Conservation (phyloP, 2,888 invertebrate species). For the Stramonita haemastoma region DNA sequence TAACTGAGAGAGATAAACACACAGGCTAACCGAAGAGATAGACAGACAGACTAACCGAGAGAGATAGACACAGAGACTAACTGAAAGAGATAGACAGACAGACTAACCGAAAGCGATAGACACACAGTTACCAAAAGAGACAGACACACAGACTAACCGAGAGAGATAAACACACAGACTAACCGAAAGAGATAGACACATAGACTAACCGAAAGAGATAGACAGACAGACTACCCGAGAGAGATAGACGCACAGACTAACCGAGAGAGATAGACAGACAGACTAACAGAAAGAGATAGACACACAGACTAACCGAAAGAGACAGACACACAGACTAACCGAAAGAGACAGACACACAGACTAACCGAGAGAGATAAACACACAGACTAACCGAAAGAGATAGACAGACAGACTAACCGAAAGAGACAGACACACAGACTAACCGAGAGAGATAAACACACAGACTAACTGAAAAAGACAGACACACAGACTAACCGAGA, state of each 20-base stretch:
- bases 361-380: too few relatives aligned
- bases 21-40: too few relatives aligned
- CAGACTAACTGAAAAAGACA: not conserved
- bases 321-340: too few relatives aligned
- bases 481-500: constrained; percentile 2
- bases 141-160: too few relatives aligned
- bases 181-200: not conserved
- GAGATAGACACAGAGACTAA: not conserved
- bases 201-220: not conserved
- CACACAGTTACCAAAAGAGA: too few relatives aligned
- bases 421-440: too few relatives aligned
- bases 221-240: too few relatives aligned
- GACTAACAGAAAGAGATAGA: not conserved
- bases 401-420: not conserved
- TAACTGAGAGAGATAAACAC: too few relatives aligned
- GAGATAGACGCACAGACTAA: not conserved
- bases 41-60: not conserved
- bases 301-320: not conserved
- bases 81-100: not conserved
- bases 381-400: too few relatives aligned
- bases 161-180: too few relatives aligned
- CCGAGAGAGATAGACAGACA: not conserved
- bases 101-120: not conserved
- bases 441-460: too few relatives aligned
- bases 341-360: too few relatives aligned